phyloP scores from a whole-genome alignment of 2,113 vertebrate genomes.

The Helogale parvula region DNA sequence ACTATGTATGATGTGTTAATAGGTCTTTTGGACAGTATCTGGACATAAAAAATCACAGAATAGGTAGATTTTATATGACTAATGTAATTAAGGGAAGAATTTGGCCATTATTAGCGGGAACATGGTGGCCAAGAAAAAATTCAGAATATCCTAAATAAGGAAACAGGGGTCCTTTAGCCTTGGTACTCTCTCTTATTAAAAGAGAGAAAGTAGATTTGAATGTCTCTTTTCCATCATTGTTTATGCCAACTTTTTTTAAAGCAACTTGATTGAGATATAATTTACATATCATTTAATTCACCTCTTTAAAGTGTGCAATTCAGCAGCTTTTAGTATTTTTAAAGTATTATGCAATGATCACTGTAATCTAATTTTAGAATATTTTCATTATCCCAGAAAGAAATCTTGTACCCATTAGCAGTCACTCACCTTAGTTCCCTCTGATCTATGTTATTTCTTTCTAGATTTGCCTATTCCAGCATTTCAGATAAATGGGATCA shows the following conservation, averaged over 20 bases:
- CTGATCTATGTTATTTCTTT: not conserved
- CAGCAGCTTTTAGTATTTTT: not conserved
- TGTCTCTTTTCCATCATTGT: not conserved
- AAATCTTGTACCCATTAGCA: not conserved
- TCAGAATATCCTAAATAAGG: not conserved
- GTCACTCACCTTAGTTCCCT: not conserved
- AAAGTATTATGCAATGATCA: not conserved
- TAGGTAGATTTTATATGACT: constrained; percentile 32
- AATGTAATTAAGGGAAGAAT: not conserved
- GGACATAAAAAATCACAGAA: not conserved
- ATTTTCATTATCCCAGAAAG: not conserved
- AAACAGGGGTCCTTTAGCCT: not conserved
- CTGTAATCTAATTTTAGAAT: not conserved
- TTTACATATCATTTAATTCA: not conserved
- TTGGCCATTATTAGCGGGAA: not conserved
- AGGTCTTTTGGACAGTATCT: not conserved
- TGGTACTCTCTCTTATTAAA: not conserved
- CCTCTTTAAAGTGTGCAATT: not conserved
- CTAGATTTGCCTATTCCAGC: not conserved
- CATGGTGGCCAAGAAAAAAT: not conserved
- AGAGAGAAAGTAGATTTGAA: not conserved
- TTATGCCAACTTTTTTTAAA: not conserved
- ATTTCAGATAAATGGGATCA: not conserved
- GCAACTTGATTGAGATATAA: not conserved
- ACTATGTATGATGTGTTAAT: not conserved